Evolutionary conservation across 2,113 vertebrate species (phyloP).

Genomic region (Laticauda colubrina): DNA sequence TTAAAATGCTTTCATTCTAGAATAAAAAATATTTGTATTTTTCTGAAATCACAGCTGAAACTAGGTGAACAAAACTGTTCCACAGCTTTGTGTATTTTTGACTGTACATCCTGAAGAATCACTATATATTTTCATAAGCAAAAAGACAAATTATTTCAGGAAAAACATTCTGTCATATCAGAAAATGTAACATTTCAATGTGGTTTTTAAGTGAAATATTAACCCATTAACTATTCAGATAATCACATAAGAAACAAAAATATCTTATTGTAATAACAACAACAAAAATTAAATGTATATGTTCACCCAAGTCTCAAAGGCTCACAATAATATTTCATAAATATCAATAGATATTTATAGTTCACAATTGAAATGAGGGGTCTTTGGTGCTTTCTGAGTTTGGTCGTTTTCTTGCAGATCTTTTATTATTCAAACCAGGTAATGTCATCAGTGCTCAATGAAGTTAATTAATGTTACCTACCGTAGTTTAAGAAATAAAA

Average conservation of each 20-base stretch:
- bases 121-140: neutral
- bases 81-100: neutral
- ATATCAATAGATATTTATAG: neutral
- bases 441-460: neutral
- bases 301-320: neutral
- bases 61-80: neutral
- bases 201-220: neutral
- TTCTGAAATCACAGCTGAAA: neutral
- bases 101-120: neutral
- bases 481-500: neutral
- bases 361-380: neutral
- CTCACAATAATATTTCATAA: neutral
- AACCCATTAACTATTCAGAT: neutral
- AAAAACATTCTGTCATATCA: neutral
- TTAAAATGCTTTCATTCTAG: neutral
- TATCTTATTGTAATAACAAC: neutral
- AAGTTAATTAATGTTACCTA: neutral
- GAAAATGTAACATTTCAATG: neutral
- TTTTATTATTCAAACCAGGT: neutral
- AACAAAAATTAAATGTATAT: neutral
- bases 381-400: neutral
- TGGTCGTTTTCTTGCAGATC: neutral
- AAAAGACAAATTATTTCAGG: neutral
- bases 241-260: neutral
- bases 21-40: neutral